Evolutionary conservation across 1,140 invertebrate genomes (phyloP).

Genomic region (Idris sp.): DNA sequence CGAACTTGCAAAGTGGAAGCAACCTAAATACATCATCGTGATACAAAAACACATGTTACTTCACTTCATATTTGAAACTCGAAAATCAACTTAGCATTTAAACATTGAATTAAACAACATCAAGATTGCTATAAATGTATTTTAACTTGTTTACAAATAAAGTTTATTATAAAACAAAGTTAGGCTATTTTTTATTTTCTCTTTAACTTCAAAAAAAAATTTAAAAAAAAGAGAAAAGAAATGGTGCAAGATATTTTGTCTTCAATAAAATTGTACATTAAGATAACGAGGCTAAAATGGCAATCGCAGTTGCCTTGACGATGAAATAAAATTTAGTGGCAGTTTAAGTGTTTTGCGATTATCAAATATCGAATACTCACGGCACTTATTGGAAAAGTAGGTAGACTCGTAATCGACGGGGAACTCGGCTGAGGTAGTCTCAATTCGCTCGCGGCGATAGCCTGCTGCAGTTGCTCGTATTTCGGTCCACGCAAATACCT

Average conservation of each 20-base stretch:
- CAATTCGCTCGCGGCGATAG: slow-evolving; percentile 91
- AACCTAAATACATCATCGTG: slow-evolving; percentile 14
- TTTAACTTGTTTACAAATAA: no score
- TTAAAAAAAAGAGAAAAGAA: no score
- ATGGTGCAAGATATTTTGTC: no score
- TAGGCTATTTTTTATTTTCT: no score
- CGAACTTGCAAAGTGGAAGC: slow-evolving; percentile 11
- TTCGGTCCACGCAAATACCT: slow-evolving; percentile 95
- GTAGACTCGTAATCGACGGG: slow-evolving; percentile 86
- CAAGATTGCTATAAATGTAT: no score
- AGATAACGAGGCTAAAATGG: not conserved
- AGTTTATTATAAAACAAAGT: no score
- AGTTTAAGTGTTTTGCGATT: slow-evolving; percentile 6
- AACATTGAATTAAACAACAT: no score
- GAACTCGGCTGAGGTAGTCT: slow-evolving; percentile 82
- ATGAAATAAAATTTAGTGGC: slow-evolving; percentile 10
- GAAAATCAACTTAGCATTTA: not conserved
- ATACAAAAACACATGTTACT: slow-evolving; percentile 11
- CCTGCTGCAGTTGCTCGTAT: slow-evolving; percentile 96
- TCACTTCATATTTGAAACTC: slow-evolving; percentile 6
- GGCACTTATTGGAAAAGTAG: slow-evolving; percentile 86
- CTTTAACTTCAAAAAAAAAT: no score
- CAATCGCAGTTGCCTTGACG: not conserved
- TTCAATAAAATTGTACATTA: no score
- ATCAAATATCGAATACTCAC: slow-evolving; percentile 75